These are phyloP conservation scores for Athrips mouffetella DNA, from an alignment of 2,888 invertebrate species.

Conservation along the genomic window DNA sequence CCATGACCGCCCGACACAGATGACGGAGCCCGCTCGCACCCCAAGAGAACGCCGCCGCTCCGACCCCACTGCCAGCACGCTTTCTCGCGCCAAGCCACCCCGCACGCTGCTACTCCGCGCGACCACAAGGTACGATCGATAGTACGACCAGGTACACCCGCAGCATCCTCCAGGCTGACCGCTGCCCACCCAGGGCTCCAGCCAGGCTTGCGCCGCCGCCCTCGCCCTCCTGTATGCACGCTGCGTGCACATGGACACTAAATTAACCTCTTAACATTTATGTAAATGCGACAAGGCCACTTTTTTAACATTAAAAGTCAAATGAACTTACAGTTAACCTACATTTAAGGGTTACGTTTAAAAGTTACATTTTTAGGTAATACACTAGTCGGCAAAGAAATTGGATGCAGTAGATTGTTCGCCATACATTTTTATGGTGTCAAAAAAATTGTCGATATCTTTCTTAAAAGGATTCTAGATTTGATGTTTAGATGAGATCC, in stretches of 20 bases:
- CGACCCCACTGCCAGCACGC: conserved; percentile 59
- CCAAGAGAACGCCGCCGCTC: conserved; percentile 47
- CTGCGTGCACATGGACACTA: conserved; percentile 1
- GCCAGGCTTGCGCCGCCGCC: not conserved
- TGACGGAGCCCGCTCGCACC: conserved; percentile 75
- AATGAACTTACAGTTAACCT: too few species aligned
- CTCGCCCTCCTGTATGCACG: not conserved
- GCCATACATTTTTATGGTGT: too few species aligned
- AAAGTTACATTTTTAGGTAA: too few species aligned
- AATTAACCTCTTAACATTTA: not conserved
- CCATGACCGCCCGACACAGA: conserved; percentile 73
- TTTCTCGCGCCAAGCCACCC: conserved; percentile 43
- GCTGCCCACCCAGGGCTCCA: conserved; percentile 22
- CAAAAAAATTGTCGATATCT: too few species aligned
- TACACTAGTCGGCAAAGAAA: too few species aligned
- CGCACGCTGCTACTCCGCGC: conserved; percentile 41
- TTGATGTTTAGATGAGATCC: too few species aligned
- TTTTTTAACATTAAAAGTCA: too few species aligned
- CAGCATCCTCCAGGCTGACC: conserved; percentile 45
- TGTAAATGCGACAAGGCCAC: too few species aligned
- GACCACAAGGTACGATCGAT: conserved; percentile 70
- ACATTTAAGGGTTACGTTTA: too few species aligned
- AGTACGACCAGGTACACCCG: conserved; percentile 40
- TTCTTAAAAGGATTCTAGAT: too few species aligned
- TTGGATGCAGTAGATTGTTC: too few species aligned